These are phyloP conservation scores for Tetanocera ferruginea DNA, from an alignment of 2,888 invertebrate species.

Conservation along the genomic window DNA sequence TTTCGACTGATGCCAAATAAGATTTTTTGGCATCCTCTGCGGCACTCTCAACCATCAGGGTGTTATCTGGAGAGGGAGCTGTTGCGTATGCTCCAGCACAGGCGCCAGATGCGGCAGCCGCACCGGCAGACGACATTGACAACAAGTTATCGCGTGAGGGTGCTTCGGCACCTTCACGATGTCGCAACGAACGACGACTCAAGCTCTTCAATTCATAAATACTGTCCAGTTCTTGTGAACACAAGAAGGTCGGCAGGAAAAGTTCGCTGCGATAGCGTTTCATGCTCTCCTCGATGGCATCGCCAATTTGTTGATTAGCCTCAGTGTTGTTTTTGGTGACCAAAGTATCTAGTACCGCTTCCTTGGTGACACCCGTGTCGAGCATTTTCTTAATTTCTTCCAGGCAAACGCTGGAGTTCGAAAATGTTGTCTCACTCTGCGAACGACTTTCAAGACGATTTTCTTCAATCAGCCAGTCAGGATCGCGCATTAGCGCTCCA, in stretches of 20 bases:
- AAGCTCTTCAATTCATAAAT: constrained; percentile 64
- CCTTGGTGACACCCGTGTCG: constrained; percentile 75
- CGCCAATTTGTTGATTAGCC: constrained; percentile 69
- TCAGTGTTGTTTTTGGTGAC: constrained; percentile 70
- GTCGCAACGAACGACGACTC: constrained; percentile 66
- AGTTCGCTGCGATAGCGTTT: constrained; percentile 68
- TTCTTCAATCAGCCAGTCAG: constrained; percentile 78
- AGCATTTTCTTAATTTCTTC: constrained; percentile 76
- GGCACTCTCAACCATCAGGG: constrained; percentile 59
- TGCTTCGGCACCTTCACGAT: constrained; percentile 62
- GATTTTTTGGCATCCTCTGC: constrained; percentile 55
- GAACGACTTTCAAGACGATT: constrained; percentile 69
- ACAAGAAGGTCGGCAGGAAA: constrained; percentile 66
- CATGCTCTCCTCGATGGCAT: constrained; percentile 58
- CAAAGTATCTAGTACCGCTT: constrained; percentile 67
- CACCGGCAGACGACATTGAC: constrained; percentile 64
- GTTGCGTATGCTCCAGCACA: not conserved
- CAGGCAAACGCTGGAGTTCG: constrained; percentile 69
- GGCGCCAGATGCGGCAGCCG: constrained; percentile 45
- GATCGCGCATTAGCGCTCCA: constrained; percentile 88
- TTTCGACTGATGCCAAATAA: constrained; percentile 67
- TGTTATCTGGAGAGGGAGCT: constrained; percentile 60
- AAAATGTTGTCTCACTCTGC: constrained; percentile 69
- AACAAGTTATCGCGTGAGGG: constrained; percentile 65
- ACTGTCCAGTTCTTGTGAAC: constrained; percentile 64